A percentile compares a stretch with the other conserved stretches of the same genome.
Conservation (phyloP, 2,888 invertebrate genomes). For the Coleophora deauratella region DNA sequence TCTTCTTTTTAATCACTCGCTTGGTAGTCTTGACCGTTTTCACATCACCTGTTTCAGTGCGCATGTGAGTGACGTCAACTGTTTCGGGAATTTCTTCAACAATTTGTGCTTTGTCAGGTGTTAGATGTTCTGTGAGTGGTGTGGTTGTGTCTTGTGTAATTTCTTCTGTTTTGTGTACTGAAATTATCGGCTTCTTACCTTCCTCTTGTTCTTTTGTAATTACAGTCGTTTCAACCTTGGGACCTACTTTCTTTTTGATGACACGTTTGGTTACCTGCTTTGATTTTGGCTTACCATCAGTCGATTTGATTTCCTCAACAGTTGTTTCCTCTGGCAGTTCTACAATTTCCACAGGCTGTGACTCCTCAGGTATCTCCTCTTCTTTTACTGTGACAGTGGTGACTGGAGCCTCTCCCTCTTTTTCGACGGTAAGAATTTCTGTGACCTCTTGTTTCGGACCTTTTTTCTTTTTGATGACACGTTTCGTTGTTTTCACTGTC, state of each 20-base stretch:
- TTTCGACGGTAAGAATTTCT: conserved; percentile 20
- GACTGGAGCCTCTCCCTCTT: background rate
- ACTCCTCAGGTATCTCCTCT: background rate
- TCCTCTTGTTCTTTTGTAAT: conserved; percentile 18
- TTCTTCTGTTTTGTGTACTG: conserved; percentile 20
- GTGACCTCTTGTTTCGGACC: background rate
- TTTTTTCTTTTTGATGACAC: background rate
- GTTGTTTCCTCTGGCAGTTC: conserved; percentile 26
- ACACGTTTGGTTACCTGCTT: conserved; percentile 29
- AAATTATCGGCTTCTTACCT: conserved; percentile 20
- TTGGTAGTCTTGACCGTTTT: conserved; percentile 33
- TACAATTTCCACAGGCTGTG: conserved; percentile 21
- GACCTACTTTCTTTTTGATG: conserved; percentile 51
- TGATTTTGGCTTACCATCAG: conserved; percentile 30
- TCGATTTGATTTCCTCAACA: conserved; percentile 16
- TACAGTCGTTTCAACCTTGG: conserved; percentile 27
- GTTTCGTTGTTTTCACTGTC: background rate
- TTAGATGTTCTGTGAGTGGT: conserved; percentile 17
- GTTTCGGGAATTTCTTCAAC: conserved; percentile 20
- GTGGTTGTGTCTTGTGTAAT: conserved; percentile 20
- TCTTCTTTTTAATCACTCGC: conserved; percentile 31
- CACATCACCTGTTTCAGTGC: conserved; percentile 17
- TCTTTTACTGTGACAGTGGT: background rate
- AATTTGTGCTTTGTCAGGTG: conserved; percentile 22
- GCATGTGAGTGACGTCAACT: conserved; percentile 7